Evolutionary conservation across 1,140 invertebrate genomes (phyloP), one percentile per base, ranked within the genome.

Genomic region (Lepidurus packardi): DNA sequence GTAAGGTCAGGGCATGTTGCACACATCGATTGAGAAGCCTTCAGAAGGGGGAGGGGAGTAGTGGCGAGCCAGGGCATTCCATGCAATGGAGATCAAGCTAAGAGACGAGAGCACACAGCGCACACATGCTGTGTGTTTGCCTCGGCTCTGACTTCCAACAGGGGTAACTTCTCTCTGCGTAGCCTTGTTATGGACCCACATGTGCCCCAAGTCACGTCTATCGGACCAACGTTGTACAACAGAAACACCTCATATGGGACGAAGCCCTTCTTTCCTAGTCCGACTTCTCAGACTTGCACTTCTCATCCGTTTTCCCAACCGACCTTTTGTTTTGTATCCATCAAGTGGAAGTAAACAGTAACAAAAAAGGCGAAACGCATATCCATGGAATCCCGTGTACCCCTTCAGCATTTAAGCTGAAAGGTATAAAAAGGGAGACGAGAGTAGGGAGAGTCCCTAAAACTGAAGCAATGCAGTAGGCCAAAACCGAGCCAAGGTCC

Each of bases 81-180:
- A 44, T 78, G 77, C 45, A 41, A 73, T 74, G 42, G 65, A 47
- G 34, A 76, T 73, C 65, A 76, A 47, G 75, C 44, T 24, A 65
- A 25, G 75, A 76, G 21, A 65, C 6, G 16, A 65, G n/a, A 65
- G 53, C 53, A 65, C 53, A 9, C 9, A 65, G 53, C 53, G 53
- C 7, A 65, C 21, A 65, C 13, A 65, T 16, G 21, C 53, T 81
- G 81, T 78, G 42, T 21, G 47, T 81, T 41, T n/a, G 44, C 45
- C 34, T 65, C 53, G 53, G 53, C 53, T 65, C 16, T 21, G 21
- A 65, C 53, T 65, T 65, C 21, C 53, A 65, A 65, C 10, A 10
- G 45, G 45, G 45, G 45, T 16, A 65, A 21, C 53, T 65, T 65
- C 53, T 65, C 45, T 65, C 53, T 65, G 16, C 53, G 6, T 16